phyloP scores from a whole-genome alignment of 2,797 vertebrate species.

The Falco peregrinus region DNA sequence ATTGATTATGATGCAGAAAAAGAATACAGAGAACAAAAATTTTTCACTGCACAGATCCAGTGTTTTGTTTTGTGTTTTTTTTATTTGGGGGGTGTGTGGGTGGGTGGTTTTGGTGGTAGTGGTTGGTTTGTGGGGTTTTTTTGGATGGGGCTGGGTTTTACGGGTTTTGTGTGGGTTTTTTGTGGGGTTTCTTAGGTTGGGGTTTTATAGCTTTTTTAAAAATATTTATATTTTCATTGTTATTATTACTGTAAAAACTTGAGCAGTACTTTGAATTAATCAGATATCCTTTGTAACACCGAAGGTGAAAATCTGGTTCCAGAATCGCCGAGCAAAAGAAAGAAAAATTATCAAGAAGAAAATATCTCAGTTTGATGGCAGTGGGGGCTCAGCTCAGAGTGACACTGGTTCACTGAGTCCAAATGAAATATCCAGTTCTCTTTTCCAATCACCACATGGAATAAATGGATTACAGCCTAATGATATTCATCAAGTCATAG shows the following conservation, averaged over 20 bases:
- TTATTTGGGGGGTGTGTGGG: not conserved
- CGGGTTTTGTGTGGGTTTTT: not conserved
- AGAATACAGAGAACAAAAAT: not conserved
- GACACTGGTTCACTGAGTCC: slow-evolving; percentile 93
- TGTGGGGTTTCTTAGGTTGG: not conserved
- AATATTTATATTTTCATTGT: not conserved
- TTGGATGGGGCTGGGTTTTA: not conserved
- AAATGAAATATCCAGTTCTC: slow-evolving; percentile 84
- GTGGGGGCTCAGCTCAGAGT: slow-evolving; percentile 88
- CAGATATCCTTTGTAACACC: not conserved
- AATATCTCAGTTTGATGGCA: slow-evolving; percentile 90
- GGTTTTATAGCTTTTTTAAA: not conserved
- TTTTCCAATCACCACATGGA: slow-evolving; percentile 82
- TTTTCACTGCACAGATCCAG: not conserved
- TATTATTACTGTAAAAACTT: not conserved
- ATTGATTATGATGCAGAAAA: not conserved
- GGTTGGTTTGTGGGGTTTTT: not conserved
- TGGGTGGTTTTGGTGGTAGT: not conserved
- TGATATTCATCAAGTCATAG: slow-evolving; percentile 89
- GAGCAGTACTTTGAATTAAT: not conserved
- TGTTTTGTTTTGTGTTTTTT: not conserved
- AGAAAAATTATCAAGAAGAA: slow-evolving; percentile 95
- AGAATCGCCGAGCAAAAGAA: slow-evolving; percentile 93
- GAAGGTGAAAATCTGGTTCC: slow-evolving; percentile 98
- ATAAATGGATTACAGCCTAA: slow-evolving; percentile 87